Conservation (phyloP, 2,797 vertebrate genomes). For the Falco peregrinus region DNA sequence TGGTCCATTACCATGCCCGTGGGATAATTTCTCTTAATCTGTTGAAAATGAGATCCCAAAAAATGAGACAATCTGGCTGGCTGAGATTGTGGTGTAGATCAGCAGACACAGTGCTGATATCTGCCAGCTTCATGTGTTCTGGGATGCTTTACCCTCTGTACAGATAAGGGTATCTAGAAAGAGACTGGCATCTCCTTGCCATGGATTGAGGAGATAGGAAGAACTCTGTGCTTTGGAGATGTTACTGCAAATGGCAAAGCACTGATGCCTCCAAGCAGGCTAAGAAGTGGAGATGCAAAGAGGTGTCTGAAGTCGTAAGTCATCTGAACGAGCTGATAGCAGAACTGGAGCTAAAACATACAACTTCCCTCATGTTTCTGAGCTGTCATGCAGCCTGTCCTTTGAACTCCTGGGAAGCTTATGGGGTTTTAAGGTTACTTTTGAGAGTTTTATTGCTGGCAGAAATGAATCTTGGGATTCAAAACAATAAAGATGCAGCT, state of each 20-base stretch:
- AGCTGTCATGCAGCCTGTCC: background rate
- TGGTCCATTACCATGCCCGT: constrained; percentile 27
- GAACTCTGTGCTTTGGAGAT: background rate
- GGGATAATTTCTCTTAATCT: constrained; percentile 33
- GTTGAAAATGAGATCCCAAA: background rate
- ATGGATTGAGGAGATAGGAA: background rate
- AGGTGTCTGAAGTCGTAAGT: background rate
- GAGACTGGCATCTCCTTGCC: background rate
- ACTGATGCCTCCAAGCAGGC: background rate
- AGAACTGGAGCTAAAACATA: background rate
- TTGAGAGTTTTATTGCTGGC: background rate
- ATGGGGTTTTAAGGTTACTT: background rate
- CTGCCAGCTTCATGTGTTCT: background rate
- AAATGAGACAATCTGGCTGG: background rate
- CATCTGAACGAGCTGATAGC: background rate
- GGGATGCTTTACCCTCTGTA: background rate
- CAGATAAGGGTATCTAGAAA: background rate
- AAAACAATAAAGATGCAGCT: background rate
- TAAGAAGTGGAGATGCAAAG: background rate
- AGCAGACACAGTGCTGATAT: background rate
- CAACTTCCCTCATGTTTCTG: background rate
- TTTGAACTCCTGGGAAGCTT: background rate
- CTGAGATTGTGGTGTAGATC: background rate
- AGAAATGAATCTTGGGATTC: background rate
- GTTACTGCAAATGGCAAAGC: background rate